Conservation (phyloP, 2,888 invertebrate genomes). For the Penaeus monodon region DNA sequence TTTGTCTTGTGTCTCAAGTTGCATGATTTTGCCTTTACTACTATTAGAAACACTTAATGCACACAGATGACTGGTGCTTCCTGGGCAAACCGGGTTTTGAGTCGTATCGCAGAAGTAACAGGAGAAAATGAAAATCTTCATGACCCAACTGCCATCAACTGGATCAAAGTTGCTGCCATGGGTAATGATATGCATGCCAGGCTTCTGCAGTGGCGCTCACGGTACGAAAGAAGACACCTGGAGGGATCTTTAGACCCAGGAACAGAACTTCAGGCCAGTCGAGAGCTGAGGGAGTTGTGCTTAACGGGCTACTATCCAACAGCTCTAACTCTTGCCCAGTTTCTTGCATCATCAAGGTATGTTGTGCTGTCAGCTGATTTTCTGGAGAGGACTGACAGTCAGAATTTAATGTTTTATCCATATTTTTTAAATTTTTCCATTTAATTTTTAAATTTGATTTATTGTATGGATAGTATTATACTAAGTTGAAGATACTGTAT, state of each 20-base stretch:
- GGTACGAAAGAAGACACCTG: conserved; percentile 37
- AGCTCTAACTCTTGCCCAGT: conserved; percentile 13
- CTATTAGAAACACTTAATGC: no score
- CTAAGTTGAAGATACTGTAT: no score
- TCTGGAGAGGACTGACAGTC: no score
- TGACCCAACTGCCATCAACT: conserved; percentile 7
- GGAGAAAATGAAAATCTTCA: not conserved
- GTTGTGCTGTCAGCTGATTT: no score
- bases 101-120: conserved; percentile 31
- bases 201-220: conserved; percentile 26
- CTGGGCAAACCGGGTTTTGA: conserved; percentile 30
- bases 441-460: no score
- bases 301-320: conserved; percentile 40
- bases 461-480: no score
- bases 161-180: conserved; percentile 25
- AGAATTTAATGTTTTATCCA: no score
- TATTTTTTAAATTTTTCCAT: no score
- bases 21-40: not conserved
- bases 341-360: conserved; percentile 42
- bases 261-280: conserved; percentile 32
- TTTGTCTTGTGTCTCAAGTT: not conserved
- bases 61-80: conserved; percentile 31
- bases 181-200: conserved; percentile 26
- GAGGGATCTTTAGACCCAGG: conserved; percentile 32
- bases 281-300: conserved; percentile 41